Evolutionary conservation across 2,113 vertebrate species (phyloP).

Genomic region (Peromyscus polionotus): DNA sequence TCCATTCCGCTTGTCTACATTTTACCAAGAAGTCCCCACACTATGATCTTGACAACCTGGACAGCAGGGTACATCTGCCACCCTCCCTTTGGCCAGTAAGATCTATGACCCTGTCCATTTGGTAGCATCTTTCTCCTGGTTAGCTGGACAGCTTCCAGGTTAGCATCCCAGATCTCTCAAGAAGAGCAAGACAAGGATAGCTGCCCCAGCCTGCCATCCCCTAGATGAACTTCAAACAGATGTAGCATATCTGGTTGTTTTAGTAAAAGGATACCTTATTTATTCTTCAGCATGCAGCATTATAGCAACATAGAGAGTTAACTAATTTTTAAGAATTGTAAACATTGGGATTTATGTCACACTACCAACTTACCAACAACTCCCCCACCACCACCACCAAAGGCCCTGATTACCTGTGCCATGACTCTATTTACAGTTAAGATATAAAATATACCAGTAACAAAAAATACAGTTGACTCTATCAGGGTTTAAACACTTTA

Average conservation of each 20-base stretch:
- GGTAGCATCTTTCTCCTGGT: neutral
- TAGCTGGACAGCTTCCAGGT: neutral
- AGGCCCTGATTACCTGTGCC: neutral
- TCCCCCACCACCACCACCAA: neutral
- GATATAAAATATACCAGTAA: neutral
- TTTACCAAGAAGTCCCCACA: neutral
- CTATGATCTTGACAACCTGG: neutral
- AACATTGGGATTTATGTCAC: conserved; percentile 13
- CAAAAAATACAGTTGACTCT: neutral
- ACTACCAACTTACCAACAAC: neutral
- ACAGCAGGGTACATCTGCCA: neutral
- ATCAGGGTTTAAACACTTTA: neutral
- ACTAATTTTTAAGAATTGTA: neutral
- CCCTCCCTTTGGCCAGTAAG: neutral
- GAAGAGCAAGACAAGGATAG: neutral
- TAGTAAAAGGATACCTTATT: neutral
- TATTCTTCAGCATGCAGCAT: neutral
- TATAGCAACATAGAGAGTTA: neutral
- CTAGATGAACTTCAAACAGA: neutral
- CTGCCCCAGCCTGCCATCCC: neutral
- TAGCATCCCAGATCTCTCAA: neutral
- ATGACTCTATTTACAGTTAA: neutral
- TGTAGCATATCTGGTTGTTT: neutral
- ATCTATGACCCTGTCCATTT: neutral
- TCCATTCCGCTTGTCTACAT: neutral